Conservation (phyloP, 2,797 vertebrate genomes). For the Cyclura pinguis region DNA sequence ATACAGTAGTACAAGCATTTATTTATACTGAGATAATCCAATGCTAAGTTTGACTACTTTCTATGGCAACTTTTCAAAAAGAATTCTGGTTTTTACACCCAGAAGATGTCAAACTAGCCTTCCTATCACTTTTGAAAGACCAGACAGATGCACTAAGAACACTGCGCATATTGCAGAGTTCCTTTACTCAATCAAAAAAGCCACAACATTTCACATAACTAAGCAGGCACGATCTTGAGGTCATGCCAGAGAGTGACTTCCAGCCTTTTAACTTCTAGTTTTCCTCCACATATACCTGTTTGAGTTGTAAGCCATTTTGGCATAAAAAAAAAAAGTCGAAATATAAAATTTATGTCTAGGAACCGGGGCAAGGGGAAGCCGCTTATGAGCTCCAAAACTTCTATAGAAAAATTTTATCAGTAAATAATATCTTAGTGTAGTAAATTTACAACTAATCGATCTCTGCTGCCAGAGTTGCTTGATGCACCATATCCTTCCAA, state of each 20-base stretch:
- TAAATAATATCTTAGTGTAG: too few species aligned
- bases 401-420: background rate
- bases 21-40: too few species aligned
- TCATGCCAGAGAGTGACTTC: background rate
- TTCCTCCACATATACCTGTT: background rate
- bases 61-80: background rate
- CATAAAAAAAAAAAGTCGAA: too few species aligned
- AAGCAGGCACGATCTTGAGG: constrained; percentile 17
- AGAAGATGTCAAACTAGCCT: background rate
- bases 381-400: background rate
- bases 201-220: constrained; percentile 35
- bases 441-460: too few species aligned
- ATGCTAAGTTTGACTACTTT: background rate
- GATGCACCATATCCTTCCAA: too few species aligned
- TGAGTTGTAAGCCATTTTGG: background rate
- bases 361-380: too few species aligned
- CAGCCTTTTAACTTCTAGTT: background rate
- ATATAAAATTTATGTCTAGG: too few species aligned
- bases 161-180: constrained; percentile 47
- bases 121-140: background rate
- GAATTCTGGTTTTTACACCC: background rate
- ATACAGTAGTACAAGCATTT: too few species aligned
- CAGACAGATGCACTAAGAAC: background rate
- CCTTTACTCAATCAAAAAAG: constrained; percentile 45
- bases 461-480: too few species aligned